Conservation (phyloP, 2,888 invertebrate genomes). For the Lymantria monacha region DNA sequence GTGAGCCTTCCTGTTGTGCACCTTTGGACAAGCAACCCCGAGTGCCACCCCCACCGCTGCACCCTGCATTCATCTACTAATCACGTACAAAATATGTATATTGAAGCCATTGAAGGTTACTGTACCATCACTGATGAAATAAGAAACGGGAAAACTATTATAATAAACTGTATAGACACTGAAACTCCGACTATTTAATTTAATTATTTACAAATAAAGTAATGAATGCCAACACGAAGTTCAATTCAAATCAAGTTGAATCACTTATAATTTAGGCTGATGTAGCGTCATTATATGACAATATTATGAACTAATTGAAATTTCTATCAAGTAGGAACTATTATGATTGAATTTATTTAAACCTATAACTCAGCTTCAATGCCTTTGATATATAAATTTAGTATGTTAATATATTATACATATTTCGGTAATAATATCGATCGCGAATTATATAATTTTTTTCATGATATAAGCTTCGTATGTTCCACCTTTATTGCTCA, state of each 20-base stretch:
- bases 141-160: neutral
- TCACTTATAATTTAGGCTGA: neutral
- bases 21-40: constrained; percentile 71
- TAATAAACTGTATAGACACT: too few relatives aligned
- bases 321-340: too few relatives aligned
- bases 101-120: constrained; percentile 21
- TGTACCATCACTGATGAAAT: constrained; percentile 4
- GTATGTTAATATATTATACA: constrained; percentile 3
- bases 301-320: too few relatives aligned
- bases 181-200: too few relatives aligned
- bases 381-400: constrained; percentile 27
- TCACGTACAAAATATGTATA: constrained; percentile 17
- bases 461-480: constrained; percentile 17
- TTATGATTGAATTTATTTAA: neutral
- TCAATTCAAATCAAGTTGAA: neutral
- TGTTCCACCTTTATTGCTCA: constrained; percentile 49
- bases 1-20: constrained; percentile 70
- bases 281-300: too few relatives aligned
- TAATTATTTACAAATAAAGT: neutral
- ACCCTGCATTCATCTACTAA: constrained; percentile 76
- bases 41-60: constrained; percentile 64
- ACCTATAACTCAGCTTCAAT: constrained; percentile 17
- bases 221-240: neutral
- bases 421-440: too few relatives aligned
- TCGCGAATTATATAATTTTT: constrained; percentile 33